Evolutionary conservation across 1,140 invertebrate species (phyloP).

Genomic region (Ceratina japonica): DNA sequence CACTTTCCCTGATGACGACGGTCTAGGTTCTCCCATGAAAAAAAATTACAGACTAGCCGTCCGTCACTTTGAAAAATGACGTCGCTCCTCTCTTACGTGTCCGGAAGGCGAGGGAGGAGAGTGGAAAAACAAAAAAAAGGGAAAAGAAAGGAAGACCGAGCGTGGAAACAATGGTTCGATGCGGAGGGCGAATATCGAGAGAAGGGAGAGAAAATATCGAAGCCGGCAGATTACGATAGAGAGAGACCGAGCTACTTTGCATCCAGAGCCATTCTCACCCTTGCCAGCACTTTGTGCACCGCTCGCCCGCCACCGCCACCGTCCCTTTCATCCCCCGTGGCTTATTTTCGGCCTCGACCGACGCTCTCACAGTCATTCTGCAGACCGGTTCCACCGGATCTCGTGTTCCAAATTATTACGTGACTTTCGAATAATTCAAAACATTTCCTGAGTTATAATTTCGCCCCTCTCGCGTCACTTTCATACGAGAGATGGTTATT

Average conservation of each 20-base stretch:
- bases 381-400: slow-evolving; percentile 21
- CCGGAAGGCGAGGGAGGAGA: slow-evolving; percentile 17
- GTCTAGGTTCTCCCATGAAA: slow-evolving; percentile 5
- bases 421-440: background rate
- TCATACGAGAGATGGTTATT: no score
- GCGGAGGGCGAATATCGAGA: slow-evolving; percentile 40
- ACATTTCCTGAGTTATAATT: no score
- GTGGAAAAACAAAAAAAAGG: slow-evolving; percentile 7
- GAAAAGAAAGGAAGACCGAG: slow-evolving; percentile 6
- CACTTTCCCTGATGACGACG: background rate
- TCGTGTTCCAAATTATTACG: slow-evolving; percentile 7
- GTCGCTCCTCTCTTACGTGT: slow-evolving; percentile 43
- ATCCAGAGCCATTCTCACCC: slow-evolving; percentile 59
- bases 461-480: no score
- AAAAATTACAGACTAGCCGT: slow-evolving; percentile 34
- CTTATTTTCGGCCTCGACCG: slow-evolving; percentile 58
- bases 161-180: slow-evolving; percentile 56
- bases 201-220: slow-evolving; percentile 11
- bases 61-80: slow-evolving; percentile 72
- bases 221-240: slow-evolving; percentile 1
- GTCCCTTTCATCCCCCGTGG: slow-evolving; percentile 49
- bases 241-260: slow-evolving; percentile 55
- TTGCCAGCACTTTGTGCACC: slow-evolving; percentile 49
- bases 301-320: slow-evolving; percentile 27
- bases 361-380: slow-evolving; percentile 50